Conservation (phyloP, 2,797 vertebrate species). For the Ciconia nigra region DNA sequence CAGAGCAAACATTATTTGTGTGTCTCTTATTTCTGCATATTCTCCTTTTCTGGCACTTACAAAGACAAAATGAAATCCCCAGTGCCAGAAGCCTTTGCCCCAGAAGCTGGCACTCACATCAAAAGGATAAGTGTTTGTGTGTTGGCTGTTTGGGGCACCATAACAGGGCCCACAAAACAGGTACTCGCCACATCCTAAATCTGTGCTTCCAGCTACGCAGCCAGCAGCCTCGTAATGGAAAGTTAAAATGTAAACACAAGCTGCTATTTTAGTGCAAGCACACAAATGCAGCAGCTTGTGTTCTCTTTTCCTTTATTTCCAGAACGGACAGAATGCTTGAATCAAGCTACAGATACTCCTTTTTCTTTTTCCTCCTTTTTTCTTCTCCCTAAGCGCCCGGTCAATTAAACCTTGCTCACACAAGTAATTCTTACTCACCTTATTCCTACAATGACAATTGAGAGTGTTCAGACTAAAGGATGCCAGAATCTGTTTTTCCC, state of each 20-base stretch:
- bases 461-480: neutral
- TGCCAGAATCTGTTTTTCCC: neutral
- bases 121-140: neutral
- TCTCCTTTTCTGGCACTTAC: neutral
- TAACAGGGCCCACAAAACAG: neutral
- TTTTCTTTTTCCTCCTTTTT: neutral
- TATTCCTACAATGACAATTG: neutral
- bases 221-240: neutral
- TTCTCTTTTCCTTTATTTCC: neutral
- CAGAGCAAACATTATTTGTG: neutral
- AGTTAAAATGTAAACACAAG: neutral
- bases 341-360: neutral
- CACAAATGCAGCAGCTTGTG: neutral
- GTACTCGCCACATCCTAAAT: neutral
- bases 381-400: neutral
- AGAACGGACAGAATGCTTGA: neutral
- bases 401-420: constrained; percentile 9
- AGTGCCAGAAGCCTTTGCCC: neutral
- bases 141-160: neutral
- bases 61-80: neutral
- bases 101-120: neutral
- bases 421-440: neutral
- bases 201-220: neutral
- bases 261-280: neutral
- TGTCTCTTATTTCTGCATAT: neutral